Percentiles rank a stretch among this genome's conserved stretches.
These are phyloP conservation scores for Erythrocercus mccallii DNA, from an alignment of 2,113 vertebrate genomes.

Conservation along the genomic window DNA sequence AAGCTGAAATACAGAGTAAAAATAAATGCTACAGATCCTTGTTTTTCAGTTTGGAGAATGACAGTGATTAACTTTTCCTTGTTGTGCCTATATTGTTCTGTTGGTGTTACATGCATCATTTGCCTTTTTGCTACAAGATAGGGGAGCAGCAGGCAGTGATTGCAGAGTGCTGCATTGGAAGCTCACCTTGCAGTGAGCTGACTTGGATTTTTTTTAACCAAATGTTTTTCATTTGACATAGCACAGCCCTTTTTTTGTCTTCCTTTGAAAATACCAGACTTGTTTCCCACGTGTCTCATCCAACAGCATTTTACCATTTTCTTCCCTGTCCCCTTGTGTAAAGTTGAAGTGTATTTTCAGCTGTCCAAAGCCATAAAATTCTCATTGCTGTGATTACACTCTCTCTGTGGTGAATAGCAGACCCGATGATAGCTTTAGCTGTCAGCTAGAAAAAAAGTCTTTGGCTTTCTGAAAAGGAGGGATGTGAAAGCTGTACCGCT, in stretches of 20 bases:
- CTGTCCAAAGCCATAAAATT: neutral
- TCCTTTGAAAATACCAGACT: neutral
- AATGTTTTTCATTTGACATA: neutral
- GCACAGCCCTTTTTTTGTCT: neutral
- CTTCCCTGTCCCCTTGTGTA: neutral
- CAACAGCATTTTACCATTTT: neutral
- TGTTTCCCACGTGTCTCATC: neutral
- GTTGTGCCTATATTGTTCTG: neutral
- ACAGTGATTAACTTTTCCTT: neutral
- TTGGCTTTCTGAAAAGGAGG: neutral
- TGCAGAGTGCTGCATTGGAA: neutral
- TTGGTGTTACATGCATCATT: accelerated
- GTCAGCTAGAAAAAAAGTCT: neutral
- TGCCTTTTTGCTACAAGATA: neutral
- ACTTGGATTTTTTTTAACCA: neutral
- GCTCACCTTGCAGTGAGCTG: neutral
- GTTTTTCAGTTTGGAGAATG: neutral
- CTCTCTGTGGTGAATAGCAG: neutral
- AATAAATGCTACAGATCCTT: neutral
- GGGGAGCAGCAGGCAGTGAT: neutral
- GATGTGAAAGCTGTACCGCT: neutral
- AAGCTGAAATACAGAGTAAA: neutral
- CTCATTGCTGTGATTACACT: neutral
- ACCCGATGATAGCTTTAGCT: neutral
- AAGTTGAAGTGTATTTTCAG: neutral